Percentiles rank a stretch among this genome's conserved stretches.
Conservation (phyloP, 1,140 invertebrate genomes). For the Holotrichia oblita region DNA sequence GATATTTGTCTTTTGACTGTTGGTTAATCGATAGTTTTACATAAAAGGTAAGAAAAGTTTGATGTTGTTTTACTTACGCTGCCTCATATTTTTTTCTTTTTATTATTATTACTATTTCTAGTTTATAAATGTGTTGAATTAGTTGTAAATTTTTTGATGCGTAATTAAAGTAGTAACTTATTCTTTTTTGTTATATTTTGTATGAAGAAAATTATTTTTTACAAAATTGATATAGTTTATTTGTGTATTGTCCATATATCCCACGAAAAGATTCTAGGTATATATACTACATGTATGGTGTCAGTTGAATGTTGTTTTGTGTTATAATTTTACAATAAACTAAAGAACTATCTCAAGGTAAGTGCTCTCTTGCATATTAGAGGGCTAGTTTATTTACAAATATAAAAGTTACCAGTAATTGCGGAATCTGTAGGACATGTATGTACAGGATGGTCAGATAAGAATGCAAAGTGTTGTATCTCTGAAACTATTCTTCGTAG, state of each 20-base stretch:
- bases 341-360: no score
- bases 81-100: slow-evolving; percentile 12
- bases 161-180: slow-evolving; percentile 37
- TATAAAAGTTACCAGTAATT: no score
- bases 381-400: no score
- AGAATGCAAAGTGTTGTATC: no score
- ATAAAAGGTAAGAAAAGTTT: slow-evolving; percentile 40
- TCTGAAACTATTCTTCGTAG: no score
- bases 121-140: slow-evolving; percentile 35
- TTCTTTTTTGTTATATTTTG: slow-evolving; percentile 33
- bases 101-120: slow-evolving; percentile 31
- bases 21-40: slow-evolving; percentile 40
- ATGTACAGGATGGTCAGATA: no score
- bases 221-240: slow-evolving; percentile 22
- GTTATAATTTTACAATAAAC: no score
- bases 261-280: neutral
- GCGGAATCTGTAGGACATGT: no score
- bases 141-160: slow-evolving; percentile 36
- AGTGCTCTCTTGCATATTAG: no score
- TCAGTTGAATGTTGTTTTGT: no score
- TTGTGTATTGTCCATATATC: slow-evolving; percentile 23
- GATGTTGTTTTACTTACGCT: slow-evolving; percentile 37
- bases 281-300: no score
- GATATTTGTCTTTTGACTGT: slow-evolving; percentile 35
- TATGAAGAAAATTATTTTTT: slow-evolving; percentile 36